Evolutionary conservation across 2,113 vertebrate genomes (phyloP).

Genomic region (Clarias gariepinus): DNA sequence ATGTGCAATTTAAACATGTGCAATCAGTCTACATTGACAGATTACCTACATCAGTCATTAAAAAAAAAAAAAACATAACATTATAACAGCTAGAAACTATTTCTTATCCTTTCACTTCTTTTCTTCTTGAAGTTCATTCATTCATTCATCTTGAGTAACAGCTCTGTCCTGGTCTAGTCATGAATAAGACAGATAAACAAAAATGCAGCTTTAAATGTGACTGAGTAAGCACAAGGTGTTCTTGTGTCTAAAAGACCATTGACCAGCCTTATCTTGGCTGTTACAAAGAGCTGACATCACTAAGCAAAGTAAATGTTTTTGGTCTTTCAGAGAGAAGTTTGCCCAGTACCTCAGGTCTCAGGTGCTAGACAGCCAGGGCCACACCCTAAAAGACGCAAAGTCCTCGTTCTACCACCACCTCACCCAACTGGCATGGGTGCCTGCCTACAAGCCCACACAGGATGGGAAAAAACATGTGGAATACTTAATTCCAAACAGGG

Average conservation of each 20-base stretch:
- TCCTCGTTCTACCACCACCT: constrained; percentile 73
- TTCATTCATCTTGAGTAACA: background rate
- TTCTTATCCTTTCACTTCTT: background rate
- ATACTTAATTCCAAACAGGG: constrained; percentile 62
- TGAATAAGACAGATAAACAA: background rate
- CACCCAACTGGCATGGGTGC: constrained; percentile 70
- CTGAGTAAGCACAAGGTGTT: background rate
- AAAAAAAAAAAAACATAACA: background rate
- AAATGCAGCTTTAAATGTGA: background rate
- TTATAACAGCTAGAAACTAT: background rate
- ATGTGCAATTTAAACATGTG: too few species aligned
- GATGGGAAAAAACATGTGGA: constrained; percentile 20
- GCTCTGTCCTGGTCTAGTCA: background rate
- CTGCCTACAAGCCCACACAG: constrained; percentile 55
- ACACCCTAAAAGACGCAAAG: constrained; percentile 49
- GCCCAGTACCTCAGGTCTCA: constrained; percentile 71
- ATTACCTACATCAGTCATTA: too few species aligned
- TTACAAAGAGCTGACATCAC: background rate
- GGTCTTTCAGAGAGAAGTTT: constrained; percentile 67
- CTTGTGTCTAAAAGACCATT: background rate
- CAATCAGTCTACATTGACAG: too few species aligned
- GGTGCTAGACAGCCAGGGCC: constrained; percentile 64
- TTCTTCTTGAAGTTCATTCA: background rate
- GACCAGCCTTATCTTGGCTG: background rate
- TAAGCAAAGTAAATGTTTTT: background rate